Percentiles rank a stretch among this genome's conserved stretches.
phyloP scores from a whole-genome alignment of 2,113 vertebrate species.

The Lamprotornis superbus region DNA sequence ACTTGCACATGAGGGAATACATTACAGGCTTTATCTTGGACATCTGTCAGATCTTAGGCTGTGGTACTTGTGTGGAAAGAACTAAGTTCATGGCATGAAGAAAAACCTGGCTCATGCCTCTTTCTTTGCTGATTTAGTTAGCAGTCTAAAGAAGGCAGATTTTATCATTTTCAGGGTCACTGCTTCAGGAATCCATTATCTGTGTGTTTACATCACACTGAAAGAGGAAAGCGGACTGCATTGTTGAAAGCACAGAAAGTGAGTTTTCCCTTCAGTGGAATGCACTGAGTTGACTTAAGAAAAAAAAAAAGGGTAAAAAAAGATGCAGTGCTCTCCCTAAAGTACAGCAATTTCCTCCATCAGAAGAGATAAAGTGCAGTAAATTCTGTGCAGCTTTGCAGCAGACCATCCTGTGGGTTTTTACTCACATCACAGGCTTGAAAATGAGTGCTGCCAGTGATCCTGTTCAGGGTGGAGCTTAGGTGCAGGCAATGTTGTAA shows the following conservation, averaged over 20 bases:
- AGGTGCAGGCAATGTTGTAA: conserved; percentile 61
- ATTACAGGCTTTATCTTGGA: not conserved
- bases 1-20: not conserved
- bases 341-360: not conserved
- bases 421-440: not conserved
- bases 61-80: not conserved
- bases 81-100: not conserved
- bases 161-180: conserved; percentile 44
- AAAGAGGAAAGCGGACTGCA: not conserved
- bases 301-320: not conserved
- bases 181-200: conserved; percentile 49
- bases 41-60: not conserved
- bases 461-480: conserved; percentile 48
- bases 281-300: not conserved
- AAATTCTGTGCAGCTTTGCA: not conserved
- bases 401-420: not conserved
- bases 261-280: conserved; percentile 20
- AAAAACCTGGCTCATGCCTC: not conserved
- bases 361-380: not conserved
- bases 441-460: not conserved
- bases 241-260: conserved; percentile 31
- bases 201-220: conserved; percentile 37
- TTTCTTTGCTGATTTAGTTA: not conserved
- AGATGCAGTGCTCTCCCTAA: not conserved
- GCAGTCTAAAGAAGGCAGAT: conserved; percentile 15